Evolutionary conservation across 2,113 vertebrate species (phyloP), one percentile per base, ranked within the genome.

Genomic region (Zapus hudsonius): DNA sequence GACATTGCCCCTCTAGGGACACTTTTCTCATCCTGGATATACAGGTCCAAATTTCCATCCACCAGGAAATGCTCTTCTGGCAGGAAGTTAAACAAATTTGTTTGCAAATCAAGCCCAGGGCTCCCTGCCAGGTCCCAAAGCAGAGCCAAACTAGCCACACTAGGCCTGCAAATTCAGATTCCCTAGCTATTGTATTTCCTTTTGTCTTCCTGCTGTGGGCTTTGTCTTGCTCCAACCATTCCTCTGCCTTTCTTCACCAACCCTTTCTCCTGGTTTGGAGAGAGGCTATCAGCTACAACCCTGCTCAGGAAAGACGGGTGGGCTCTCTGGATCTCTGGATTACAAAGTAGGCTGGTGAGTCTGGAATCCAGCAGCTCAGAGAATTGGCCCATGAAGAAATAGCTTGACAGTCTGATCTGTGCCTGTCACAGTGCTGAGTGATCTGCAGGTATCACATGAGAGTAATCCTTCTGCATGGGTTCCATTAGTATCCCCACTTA

Each of bases 21-120:
- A 42, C 19, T 78, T 80, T 92, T 52, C 63, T 63, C 59, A 78
- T 86, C 69, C 52, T 93, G 90, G 44, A 69, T 78, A 33, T 85
- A 84, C 82, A 31, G 59, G 92, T 92, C 91, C 73, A 94, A 95
- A 84, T 63, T 91, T 87, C 81, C 5, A 9, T 63, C 47, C 76
- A 94, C 61, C 95, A 90, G 96, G 87, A 96, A 96, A 91, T 87
- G 86, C 81, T 69, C n/a, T 83, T 85, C 91, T 93, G 85, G 96
- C 96, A 97, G 96, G 95, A 97, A 97, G 91, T 84, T 2, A n/a
- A 93, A 78, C 33, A 89, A 91, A 92, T 96, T 80, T 96, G 92
- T 91, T 96, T 96, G 84, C 63, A 84, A 74, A 96, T 63, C 4
- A 27, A 92, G 89, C 87, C 95, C 82, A 74, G 84, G 74, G 89